Evolutionary conservation across 2,888 invertebrate genomes (phyloP).

Genomic region (Cepaea hortensis): DNA sequence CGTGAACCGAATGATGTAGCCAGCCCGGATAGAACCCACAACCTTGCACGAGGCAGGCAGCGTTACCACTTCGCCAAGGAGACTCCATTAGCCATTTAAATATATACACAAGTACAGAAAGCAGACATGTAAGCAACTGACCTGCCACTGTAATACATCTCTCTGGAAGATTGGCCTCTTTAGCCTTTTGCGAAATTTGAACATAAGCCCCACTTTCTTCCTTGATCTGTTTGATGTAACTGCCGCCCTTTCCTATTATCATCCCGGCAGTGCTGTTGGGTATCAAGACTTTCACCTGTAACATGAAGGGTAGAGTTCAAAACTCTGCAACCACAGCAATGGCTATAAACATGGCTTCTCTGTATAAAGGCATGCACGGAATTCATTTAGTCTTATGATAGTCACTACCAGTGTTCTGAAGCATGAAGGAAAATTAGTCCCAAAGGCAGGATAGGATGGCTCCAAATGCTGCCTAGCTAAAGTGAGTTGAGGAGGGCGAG

Average conservation of each 20-base stretch:
- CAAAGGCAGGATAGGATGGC: not conserved
- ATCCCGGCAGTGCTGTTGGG: slow-evolving; percentile 77
- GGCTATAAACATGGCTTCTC: not conserved
- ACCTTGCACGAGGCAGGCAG: too few species aligned
- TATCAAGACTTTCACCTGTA: slow-evolving; percentile 76
- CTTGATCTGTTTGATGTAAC: slow-evolving; percentile 76
- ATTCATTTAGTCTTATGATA: not conserved
- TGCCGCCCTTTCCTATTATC: slow-evolving; percentile 77
- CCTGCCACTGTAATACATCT: slow-evolving; percentile 77
- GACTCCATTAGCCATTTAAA: too few species aligned
- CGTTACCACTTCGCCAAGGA: too few species aligned
- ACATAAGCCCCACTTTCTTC: slow-evolving; percentile 77
- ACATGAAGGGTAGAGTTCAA: not conserved
- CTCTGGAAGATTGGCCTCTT: slow-evolving; percentile 76
- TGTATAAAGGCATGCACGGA: slow-evolving; percentile 21
- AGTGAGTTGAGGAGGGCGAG: too few species aligned
- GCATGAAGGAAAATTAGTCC: not conserved
- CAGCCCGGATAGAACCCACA: too few species aligned
- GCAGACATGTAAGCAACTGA: slow-evolving; percentile 51
- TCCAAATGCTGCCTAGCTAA: not conserved
- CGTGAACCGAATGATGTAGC: too few species aligned
- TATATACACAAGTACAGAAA: too few species aligned
- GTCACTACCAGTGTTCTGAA: not conserved
- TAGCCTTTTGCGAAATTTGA: slow-evolving; percentile 77
- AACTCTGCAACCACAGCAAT: not conserved